phyloP scores from a whole-genome alignment of 2,888 invertebrate species.

The Lordiphosa andalusiaca region DNA sequence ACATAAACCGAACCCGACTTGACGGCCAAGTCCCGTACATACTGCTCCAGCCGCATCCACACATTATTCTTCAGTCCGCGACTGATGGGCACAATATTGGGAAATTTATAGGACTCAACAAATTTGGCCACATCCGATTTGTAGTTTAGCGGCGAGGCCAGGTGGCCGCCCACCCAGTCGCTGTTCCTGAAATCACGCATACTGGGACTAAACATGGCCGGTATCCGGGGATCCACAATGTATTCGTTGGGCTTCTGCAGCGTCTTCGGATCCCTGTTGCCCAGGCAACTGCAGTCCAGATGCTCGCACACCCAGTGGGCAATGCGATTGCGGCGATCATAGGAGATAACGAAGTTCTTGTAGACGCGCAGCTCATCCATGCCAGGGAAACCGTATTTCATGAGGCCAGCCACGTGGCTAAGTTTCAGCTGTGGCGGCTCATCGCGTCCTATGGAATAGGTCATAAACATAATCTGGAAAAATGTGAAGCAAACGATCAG shows the following conservation, averaged over 20 bases:
- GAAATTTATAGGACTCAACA: conserved; percentile 92
- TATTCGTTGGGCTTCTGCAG: conserved; percentile 21
- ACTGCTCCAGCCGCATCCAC: conserved; percentile 92
- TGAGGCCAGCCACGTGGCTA: conserved; percentile 85
- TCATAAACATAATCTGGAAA: conserved; percentile 39
- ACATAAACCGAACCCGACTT: conserved; percentile 89
- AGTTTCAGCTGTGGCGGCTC: not conserved
- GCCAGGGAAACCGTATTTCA: conserved; percentile 95
- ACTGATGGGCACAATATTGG: conserved; percentile 98
- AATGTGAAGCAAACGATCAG: not conserved
- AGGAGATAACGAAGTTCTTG: conserved; percentile 94
- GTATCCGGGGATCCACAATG: conserved; percentile 82
- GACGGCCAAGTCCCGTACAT: conserved; percentile 87
- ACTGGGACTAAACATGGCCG: conserved; percentile 88
- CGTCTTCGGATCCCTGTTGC: conserved; percentile 68
- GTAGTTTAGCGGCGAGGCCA: conserved; percentile 98
- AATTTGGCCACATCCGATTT: conserved; percentile 86
- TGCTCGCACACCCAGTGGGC: conserved; percentile 99
- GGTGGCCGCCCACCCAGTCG: conserved; percentile 92
- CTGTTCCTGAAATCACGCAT: conserved; percentile 88
- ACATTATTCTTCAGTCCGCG: conserved; percentile 92
- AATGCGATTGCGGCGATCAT: conserved; percentile 91
- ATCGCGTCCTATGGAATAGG: conserved; percentile 26
- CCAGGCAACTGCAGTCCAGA: conserved; percentile 80
- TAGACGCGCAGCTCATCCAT: conserved; percentile 91